These are phyloP conservation scores for Agrotis clavis DNA, from an alignment of 2,888 invertebrate genomes.

Conservation along the genomic window DNA sequence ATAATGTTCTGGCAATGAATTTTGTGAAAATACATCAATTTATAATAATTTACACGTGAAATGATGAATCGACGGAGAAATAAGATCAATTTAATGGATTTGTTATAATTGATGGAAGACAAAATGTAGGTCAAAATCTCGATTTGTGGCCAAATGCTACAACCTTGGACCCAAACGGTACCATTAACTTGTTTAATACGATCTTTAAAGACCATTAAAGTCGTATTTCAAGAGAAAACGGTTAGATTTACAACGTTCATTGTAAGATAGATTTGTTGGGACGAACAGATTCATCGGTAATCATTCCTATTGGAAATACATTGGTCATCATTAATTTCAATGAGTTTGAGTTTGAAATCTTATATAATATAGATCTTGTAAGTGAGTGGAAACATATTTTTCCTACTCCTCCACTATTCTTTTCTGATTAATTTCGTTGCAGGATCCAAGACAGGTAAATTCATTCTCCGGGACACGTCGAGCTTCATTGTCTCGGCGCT, in stretches of 20 bases:
- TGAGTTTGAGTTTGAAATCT: conserved; percentile 36
- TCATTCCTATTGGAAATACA: conserved; percentile 32
- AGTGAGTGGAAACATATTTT: background rate
- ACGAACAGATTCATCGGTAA: conserved; percentile 39
- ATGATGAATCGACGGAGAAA: conserved; percentile 19
- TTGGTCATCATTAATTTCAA: conserved; percentile 41
- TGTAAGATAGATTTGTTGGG: conserved; percentile 54
- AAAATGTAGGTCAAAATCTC: conserved; percentile 58
- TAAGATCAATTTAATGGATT: conserved; percentile 29
- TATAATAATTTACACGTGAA: background rate
- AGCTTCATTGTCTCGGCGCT: too few relatives aligned
- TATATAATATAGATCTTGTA: background rate
- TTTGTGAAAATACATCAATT: background rate
- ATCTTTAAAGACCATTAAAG: conserved; percentile 63
- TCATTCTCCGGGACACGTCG: too few relatives aligned
- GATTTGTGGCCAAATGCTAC: conserved; percentile 52
- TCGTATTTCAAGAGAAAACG: conserved; percentile 57
- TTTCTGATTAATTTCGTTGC: too few relatives aligned
- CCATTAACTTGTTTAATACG: conserved; percentile 57
- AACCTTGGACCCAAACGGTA: conserved; percentile 52
- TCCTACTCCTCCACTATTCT: too few relatives aligned
- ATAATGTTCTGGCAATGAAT: conserved; percentile 18
- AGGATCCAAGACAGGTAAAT: too few relatives aligned
- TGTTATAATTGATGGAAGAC: conserved; percentile 53
- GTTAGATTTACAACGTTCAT: conserved; percentile 46